Conservation (phyloP, 2,888 invertebrate genomes). For the Alviniconcha strummeri region DNA sequence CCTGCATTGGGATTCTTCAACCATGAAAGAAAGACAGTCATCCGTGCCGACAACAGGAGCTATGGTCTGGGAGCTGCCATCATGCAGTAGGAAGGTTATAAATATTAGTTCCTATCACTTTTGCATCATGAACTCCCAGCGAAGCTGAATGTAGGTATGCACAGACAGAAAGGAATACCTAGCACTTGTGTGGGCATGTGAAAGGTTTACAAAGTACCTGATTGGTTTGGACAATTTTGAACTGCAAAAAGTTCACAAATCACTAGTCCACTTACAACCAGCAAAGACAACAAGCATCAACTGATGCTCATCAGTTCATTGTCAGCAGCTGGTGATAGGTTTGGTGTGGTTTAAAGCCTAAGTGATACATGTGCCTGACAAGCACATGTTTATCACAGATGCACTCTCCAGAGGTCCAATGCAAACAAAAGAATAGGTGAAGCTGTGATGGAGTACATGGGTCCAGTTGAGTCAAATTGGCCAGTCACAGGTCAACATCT, state of each 20-base stretch:
- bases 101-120: neutral
- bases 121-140: neutral
- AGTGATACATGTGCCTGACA: neutral
- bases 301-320: neutral
- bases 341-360: neutral
- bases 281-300: neutral
- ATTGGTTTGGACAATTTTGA: conserved; percentile 7
- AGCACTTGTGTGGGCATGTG: neutral
- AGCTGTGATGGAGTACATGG: neutral
- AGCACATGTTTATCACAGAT: neutral
- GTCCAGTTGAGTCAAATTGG: neutral
- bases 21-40: neutral
- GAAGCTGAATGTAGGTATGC: neutral
- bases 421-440: neutral
- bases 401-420: neutral
- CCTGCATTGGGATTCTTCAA: neutral
- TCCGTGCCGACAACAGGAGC: neutral
- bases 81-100: neutral
- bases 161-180: neutral
- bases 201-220: conserved; percentile 10
- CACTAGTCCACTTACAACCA: neutral
- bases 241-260: conserved; percentile 5
- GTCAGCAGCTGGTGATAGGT: conserved; percentile 3
- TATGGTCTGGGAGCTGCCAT: neutral
- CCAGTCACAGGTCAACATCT: neutral